phyloP scores from a whole-genome alignment of 2,888 invertebrate genomes.

The Chouioia cunea region DNA sequence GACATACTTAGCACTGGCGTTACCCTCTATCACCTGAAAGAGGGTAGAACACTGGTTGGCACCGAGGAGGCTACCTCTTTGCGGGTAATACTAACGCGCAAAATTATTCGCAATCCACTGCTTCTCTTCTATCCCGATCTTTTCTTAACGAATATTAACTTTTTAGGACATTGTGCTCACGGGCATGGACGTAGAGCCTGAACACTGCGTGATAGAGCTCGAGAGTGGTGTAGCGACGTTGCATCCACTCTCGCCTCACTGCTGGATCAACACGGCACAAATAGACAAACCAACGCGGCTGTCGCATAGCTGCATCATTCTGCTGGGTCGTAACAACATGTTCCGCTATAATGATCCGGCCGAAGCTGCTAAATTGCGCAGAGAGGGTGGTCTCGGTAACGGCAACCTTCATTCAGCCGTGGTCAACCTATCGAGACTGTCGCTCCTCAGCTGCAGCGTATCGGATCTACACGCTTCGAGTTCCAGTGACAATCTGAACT shows the following conservation, averaged over 20 bases:
- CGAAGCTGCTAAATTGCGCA: slow-evolving; percentile 86
- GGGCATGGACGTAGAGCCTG: slow-evolving; percentile 82
- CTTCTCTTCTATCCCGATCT: background rate
- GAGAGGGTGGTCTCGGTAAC: slow-evolving; percentile 78
- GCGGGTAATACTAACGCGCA: slow-evolving; percentile 53
- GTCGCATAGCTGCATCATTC: slow-evolving; percentile 84
- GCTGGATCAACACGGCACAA: slow-evolving; percentile 86
- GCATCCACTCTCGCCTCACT: slow-evolving; percentile 77
- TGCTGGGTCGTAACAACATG: slow-evolving; percentile 84
- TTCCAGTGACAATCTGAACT: slow-evolving; percentile 66
- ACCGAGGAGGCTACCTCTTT: slow-evolving; percentile 78
- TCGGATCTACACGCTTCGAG: slow-evolving; percentile 79
- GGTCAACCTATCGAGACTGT: slow-evolving; percentile 84
- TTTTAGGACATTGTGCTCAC: slow-evolving; percentile 83
- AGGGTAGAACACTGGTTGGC: slow-evolving; percentile 89
- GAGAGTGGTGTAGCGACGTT: slow-evolving; percentile 81
- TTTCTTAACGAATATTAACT: too few species aligned
- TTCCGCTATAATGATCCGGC: slow-evolving; percentile 92
- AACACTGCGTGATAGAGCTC: slow-evolving; percentile 83
- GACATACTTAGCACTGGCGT: slow-evolving; percentile 91
- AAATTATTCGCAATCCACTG: background rate
- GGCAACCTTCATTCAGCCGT: slow-evolving; percentile 66
- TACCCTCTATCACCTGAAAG: slow-evolving; percentile 91
- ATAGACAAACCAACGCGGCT: slow-evolving; percentile 84
- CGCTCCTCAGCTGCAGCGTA: slow-evolving; percentile 85